Conservation (phyloP, 1,140 invertebrate species). For the Reticulitermes speratus region DNA sequence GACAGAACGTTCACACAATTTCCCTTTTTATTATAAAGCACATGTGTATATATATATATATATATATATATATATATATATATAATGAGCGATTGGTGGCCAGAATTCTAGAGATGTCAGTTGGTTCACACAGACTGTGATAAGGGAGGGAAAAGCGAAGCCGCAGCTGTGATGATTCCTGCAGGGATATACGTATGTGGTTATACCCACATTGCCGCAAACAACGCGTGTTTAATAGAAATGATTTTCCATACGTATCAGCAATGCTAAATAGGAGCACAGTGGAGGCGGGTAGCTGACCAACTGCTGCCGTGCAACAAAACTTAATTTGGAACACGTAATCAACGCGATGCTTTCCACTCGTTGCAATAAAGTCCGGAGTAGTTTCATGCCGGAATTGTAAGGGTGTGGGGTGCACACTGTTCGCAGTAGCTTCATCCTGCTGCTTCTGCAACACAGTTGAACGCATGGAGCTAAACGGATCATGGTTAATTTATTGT, state of each 20-base stretch:
- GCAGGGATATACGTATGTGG: neutral
- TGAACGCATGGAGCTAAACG: neutral
- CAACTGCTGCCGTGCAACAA: neutral
- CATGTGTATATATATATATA: conserved; percentile 19
- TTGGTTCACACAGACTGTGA: neutral
- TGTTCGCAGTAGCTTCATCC: neutral
- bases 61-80: conserved; percentile 13
- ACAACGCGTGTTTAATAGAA: neutral
- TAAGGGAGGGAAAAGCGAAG: neutral
- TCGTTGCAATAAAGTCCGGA: neutral
- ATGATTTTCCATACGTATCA: neutral
- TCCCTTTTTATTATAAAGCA: neutral
- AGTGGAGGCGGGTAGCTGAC: neutral
- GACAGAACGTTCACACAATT: too few species aligned
- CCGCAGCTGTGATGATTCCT: neutral
- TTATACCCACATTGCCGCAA: neutral
- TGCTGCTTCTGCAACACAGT: neutral
- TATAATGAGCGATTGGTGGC: neutral
- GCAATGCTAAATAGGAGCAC: neutral
- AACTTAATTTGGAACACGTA: conserved; percentile 8
- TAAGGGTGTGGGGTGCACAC: neutral
- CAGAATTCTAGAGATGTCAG: neutral
- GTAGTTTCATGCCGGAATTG: neutral
- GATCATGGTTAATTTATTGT: neutral
- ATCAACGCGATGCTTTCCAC: neutral